These are phyloP conservation scores for Biston stratarius DNA, from an alignment of 2,888 invertebrate species.

Conservation along the genomic window DNA sequence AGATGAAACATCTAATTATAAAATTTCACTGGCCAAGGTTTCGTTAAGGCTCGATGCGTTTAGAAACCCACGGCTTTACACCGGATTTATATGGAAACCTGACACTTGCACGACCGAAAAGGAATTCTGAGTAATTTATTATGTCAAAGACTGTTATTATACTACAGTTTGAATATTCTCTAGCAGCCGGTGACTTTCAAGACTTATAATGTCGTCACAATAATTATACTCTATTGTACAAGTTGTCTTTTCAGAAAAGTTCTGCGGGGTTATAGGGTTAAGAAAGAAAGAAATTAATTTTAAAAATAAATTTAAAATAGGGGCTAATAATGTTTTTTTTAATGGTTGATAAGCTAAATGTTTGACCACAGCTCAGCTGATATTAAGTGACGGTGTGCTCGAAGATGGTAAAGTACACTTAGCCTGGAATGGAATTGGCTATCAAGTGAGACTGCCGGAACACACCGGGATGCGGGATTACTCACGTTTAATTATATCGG, in stretches of 20 bases:
- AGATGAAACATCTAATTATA: slow-evolving; percentile 31
- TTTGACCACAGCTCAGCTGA: too few relatives aligned
- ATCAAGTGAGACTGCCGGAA: too few relatives aligned
- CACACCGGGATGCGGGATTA: too few relatives aligned
- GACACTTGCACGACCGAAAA: slow-evolving; percentile 55
- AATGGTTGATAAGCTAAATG: too few relatives aligned
- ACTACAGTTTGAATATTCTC: slow-evolving; percentile 10
- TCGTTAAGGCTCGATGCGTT: slow-evolving; percentile 46
- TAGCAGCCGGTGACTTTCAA: slow-evolving; percentile 23
- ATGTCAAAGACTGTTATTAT: slow-evolving; percentile 50
- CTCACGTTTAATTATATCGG: too few relatives aligned
- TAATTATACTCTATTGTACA: neutral
- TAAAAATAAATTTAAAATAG: too few relatives aligned
- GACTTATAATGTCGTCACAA: neutral
- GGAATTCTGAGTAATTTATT: slow-evolving; percentile 58
- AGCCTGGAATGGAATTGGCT: too few relatives aligned
- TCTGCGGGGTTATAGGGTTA: too few relatives aligned
- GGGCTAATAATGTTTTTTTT: too few relatives aligned
- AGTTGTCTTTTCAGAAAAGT: neutral
- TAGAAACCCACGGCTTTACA: slow-evolving; percentile 54
- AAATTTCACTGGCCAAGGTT: slow-evolving; percentile 44
- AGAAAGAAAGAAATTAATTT: too few relatives aligned
- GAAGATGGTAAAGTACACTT: too few relatives aligned
- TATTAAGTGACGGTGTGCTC: too few relatives aligned
- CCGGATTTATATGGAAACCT: slow-evolving; percentile 54